phyloP scores from a whole-genome alignment of 2,113 vertebrate species.

The Columba janthina region DNA sequence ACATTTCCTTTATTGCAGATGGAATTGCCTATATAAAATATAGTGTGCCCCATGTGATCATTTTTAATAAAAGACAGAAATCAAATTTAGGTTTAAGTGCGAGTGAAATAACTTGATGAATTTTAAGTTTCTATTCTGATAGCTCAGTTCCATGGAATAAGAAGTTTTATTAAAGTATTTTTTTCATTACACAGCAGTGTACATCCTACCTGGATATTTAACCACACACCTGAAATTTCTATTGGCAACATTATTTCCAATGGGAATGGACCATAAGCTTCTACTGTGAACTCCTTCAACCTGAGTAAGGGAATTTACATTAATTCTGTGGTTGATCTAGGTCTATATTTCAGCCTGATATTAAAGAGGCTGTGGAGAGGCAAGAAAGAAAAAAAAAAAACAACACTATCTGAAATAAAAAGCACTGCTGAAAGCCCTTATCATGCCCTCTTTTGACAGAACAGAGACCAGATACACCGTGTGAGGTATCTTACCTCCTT shows the following conservation, averaged over 20 bases:
- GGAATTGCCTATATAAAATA: conserved; percentile 63
- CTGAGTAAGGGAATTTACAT: neutral
- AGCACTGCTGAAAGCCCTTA: neutral
- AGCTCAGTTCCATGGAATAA: neutral
- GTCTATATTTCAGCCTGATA: neutral
- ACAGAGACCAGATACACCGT: neutral
- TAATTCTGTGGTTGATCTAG: neutral
- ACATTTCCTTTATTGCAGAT: conserved; percentile 51
- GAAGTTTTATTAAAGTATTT: neutral
- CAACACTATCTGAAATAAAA: neutral
- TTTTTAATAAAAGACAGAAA: conserved; percentile 60
- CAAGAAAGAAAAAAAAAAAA: neutral
- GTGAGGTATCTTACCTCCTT: neutral
- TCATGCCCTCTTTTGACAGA: neutral
- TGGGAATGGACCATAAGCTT: neutral
- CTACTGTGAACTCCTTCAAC: neutral
- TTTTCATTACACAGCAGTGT: neutral
- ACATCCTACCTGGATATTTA: neutral
- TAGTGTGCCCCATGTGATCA: conserved; percentile 42
- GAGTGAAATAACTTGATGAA: neutral
- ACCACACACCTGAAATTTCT: neutral
- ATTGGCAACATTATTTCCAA: neutral
- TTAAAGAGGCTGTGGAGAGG: neutral
- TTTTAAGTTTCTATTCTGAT: neutral
- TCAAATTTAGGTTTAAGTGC: neutral